Percentiles rank a stretch among this genome's conserved stretches.
phyloP scores from a whole-genome alignment of 2,888 invertebrate species.

The Andrena chrysosceles region DNA sequence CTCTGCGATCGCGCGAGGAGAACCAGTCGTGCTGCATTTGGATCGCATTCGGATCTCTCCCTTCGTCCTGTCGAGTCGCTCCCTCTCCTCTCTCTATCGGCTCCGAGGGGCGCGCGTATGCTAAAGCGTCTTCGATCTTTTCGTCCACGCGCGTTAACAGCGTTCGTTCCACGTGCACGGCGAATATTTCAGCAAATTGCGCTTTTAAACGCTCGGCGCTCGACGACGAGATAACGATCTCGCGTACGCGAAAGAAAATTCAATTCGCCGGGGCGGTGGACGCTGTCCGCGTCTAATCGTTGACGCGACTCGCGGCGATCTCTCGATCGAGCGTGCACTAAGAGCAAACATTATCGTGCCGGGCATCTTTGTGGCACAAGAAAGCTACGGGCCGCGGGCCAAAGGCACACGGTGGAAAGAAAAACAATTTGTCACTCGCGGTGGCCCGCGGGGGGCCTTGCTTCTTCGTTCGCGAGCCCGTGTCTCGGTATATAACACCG shows the following conservation, averaged over 20 bases:
- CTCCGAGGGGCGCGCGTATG: conserved; percentile 57
- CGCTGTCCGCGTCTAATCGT: conserved; percentile 39
- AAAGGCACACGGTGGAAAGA: conserved; percentile 41
- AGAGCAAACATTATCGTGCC: conserved; percentile 43
- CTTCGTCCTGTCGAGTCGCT: conserved; percentile 26
- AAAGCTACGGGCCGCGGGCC: conserved; percentile 5
- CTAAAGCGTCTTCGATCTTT: conserved; percentile 48
- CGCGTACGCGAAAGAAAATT: conserved; percentile 18
- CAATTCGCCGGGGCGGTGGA: conserved; percentile 18
- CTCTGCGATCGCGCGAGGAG: conserved; percentile 75
- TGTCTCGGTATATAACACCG: conserved; percentile 35
- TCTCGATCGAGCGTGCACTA: conserved; percentile 2
- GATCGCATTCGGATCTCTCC: conserved; percentile 73
- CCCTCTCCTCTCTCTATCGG: conserved; percentile 49
- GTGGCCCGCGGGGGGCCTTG: conserved; percentile 54
- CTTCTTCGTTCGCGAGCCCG: conserved; percentile 37
- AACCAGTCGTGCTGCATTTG: conserved; percentile 79
- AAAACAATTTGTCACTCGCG: conserved; percentile 70
- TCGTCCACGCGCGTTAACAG: conserved; percentile 17
- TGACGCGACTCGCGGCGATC: conserved; percentile 16
- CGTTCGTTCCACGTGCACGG: conserved; percentile 5
- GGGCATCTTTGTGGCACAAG: conserved; percentile 37
- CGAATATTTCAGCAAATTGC: conserved; percentile 41
- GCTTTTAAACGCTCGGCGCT: conserved; percentile 20
- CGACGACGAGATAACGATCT: conserved; percentile 46